Evolutionary conservation across 2,888 invertebrate species (phyloP).

Genomic region (Vesta saturnalis): DNA sequence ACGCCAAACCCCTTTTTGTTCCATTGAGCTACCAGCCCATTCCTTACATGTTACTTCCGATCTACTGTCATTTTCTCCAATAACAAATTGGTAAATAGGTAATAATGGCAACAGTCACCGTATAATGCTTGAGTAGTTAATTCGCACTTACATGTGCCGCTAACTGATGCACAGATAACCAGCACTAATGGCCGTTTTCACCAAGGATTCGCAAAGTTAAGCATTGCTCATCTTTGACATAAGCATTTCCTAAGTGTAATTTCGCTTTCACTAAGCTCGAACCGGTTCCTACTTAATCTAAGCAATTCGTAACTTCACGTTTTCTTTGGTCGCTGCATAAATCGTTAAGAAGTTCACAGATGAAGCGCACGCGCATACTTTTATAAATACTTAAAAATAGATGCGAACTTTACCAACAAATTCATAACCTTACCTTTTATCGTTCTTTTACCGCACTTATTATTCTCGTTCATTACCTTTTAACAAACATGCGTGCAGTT

Average conservation of each 20-base stretch:
- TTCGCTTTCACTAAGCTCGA: neutral
- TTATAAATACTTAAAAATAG: neutral
- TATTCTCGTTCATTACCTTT: neutral
- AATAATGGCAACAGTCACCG: too few species aligned
- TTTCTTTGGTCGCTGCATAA: slow-evolving; percentile 1
- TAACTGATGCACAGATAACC: too few species aligned
- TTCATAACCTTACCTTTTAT: slow-evolving; percentile 1
- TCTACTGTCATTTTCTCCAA: too few species aligned
- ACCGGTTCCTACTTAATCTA: neutral
- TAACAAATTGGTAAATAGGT: too few species aligned
- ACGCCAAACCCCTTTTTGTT: too few species aligned
- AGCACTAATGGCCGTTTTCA: neutral
- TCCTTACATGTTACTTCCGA: too few species aligned
- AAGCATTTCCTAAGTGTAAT: neutral
- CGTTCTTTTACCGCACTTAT: neutral
- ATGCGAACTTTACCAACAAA: neutral
- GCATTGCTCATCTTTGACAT: slow-evolving; percentile 20
- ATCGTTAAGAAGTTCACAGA: slow-evolving; percentile 3
- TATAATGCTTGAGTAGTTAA: too few species aligned
- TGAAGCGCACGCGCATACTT: slow-evolving; percentile 3
- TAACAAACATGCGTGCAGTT: neutral
- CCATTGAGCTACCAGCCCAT: too few species aligned
- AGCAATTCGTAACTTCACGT: slow-evolving; percentile 2
- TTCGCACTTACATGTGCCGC: too few species aligned
- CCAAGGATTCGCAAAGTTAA: slow-evolving; percentile 1